phyloP scores from a whole-genome alignment of 92 coral and sea anemone species.

The Umimayanthus chanpuru region DNA sequence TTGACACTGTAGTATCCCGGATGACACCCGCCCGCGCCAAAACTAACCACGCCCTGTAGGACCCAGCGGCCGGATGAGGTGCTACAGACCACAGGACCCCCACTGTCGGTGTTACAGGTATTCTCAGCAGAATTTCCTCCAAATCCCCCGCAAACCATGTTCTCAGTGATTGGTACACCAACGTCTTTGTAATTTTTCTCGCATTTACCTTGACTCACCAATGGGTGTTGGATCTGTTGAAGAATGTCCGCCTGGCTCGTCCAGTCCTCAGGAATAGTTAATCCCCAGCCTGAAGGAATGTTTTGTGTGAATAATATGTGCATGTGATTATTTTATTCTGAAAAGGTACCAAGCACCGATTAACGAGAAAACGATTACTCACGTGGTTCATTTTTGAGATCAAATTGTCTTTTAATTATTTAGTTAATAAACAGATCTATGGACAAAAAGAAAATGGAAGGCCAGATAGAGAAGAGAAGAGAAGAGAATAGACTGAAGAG shows the following conservation, averaged over 20 bases:
- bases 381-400: too few relatives aligned
- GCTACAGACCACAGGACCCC: constrained; percentile 75
- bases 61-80: constrained; percentile 60
- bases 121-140: constrained; percentile 51
- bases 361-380: neutral
- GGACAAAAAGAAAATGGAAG: too few relatives aligned
- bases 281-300: constrained; percentile 68
- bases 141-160: constrained; percentile 71
- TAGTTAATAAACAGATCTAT: too few relatives aligned
- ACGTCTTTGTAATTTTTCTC: constrained; percentile 29
- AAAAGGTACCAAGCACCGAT: neutral
- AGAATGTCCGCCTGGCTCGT: constrained; percentile 70
- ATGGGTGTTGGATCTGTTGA: constrained; percentile 67
- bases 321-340: neutral
- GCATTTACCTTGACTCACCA: constrained; percentile 62
- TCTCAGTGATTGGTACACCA: constrained; percentile 52
- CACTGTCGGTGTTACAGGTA: constrained; percentile 82
- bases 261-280: constrained; percentile 78
- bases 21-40: constrained; percentile 68
- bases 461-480: too few relatives aligned
- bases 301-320: neutral
- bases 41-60: constrained; percentile 83
- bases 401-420: too few relatives aligned
- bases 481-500: too few relatives aligned
- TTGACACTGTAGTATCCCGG: constrained; percentile 78